phyloP scores from a whole-genome alignment of 1,140 invertebrate species.

The Achroia grisella region DNA sequence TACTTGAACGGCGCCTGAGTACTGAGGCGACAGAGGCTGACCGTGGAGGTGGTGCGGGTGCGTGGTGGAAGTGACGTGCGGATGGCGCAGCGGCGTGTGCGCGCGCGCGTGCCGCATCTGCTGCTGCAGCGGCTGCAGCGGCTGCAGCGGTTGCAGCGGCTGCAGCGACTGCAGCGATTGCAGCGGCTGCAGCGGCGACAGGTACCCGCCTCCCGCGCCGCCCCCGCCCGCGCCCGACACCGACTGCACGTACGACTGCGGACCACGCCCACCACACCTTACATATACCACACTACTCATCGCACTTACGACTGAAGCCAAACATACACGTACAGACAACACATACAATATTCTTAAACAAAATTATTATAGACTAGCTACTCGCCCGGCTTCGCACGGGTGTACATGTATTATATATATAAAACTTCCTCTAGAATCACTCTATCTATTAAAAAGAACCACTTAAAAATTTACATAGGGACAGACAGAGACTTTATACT shows the following conservation, averaged over 20 bases:
- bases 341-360: no score
- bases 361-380: no score
- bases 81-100: conserved; percentile 65
- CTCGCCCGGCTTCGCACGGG: no score
- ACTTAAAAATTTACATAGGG: no score
- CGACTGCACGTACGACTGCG: conserved; percentile 32
- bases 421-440: no score
- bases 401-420: no score
- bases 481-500: no score
- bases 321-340: no score
- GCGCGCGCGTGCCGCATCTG: conserved; percentile 47
- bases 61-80: conserved; percentile 66
- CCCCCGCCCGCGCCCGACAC: conserved; percentile 9
- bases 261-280: neutral
- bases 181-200: conserved; percentile 41
- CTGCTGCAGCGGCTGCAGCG: conserved; percentile 28
- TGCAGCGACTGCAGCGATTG: conserved; percentile 26
- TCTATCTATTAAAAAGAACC: no score
- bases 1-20: no score
- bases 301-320: no score
- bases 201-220: conserved; percentile 26
- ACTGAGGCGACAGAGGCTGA: conserved; percentile 5
- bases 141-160: conserved; percentile 42
- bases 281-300: no score
- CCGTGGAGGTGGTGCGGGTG: conserved; percentile 66